Evolutionary conservation across 92 coral and sea anemone species (phyloP), one percentile per base, ranked within the genome.

Genomic region (Porites evermanni): DNA sequence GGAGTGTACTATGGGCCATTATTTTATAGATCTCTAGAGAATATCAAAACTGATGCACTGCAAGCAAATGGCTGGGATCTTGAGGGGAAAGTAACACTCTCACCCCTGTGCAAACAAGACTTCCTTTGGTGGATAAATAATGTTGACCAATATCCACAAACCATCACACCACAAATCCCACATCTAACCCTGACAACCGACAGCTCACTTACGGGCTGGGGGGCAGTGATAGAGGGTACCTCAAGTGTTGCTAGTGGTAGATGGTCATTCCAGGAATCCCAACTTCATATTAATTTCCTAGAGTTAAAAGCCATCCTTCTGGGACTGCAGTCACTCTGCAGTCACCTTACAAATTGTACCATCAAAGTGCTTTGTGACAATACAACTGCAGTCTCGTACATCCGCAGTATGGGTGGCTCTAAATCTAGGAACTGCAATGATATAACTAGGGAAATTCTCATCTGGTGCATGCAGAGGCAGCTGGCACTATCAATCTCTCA

Each of bases 191-290:
- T 29, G 32, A 29, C 32, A 24, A 0, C 91, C 17, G 89, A 89
- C 51, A 70, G 89, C 77, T 89, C 89, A 12, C 89, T 69, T 8
- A 82, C 14, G 64, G 93, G 89, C 76, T 89, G 93, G 87, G 89
- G 79, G 51, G 61, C 26, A 24, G 89, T 29, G 32, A 29, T 29
- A 29, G 32, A 29, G 32, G 32, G 32, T 29, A 29, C 32, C 32
- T 29, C 32, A 29, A 29, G 32, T 29, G 32, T 29, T 29, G 32
- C 32, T 1, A 29, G 32, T 29, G 3, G 32, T 29, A 29, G 3
- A 29, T 29, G 32, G 32, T 29, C 32, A 29, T 29, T 29, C 32
- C 32, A 29, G 32, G 32, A 89, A 76, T 84, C 79, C 19, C 21
- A 73, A 73, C 14, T 68, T 51, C 82, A 79, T n/a, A 85, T 85